Evolutionary conservation across 2,888 invertebrate genomes (phyloP).

Genomic region (Pristionchus japonicus): DNA sequence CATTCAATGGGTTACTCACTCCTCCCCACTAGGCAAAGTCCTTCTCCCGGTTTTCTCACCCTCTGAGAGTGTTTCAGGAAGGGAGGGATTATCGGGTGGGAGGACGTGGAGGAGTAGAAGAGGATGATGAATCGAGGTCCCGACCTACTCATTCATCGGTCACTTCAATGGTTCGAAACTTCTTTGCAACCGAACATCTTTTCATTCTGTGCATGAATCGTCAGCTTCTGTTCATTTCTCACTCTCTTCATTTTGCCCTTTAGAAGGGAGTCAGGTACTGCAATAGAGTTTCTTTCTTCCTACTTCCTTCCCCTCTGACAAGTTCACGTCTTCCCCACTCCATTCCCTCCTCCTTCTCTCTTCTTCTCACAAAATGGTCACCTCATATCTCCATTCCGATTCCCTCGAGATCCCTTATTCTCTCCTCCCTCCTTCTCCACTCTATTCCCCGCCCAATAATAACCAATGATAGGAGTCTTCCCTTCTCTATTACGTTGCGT

Average conservation of each 20-base stretch:
- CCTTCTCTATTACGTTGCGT: not conserved
- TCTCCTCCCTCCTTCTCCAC: not conserved
- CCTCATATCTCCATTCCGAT: not conserved
- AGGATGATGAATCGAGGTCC: constrained; percentile 5
- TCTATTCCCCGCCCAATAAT: constrained; percentile 15
- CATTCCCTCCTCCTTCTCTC: constrained; percentile 11
- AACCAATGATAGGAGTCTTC: constrained; percentile 12
- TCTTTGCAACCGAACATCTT: too few species aligned
- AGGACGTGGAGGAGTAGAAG: not conserved
- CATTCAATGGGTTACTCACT: too few species aligned
- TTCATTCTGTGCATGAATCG: not conserved
- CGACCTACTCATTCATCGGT: not conserved
- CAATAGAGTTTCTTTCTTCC: not conserved
- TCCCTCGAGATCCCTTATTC: not conserved
- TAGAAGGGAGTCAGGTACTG: not conserved
- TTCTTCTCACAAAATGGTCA: constrained; percentile 1
- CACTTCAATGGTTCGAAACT: not conserved
- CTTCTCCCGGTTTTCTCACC: not conserved
- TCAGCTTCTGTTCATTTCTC: not conserved
- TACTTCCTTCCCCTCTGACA: not conserved
- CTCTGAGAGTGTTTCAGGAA: constrained; percentile 23
- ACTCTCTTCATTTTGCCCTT: not conserved
- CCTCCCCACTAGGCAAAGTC: too few species aligned
- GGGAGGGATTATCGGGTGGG: not conserved
- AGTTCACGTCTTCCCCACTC: too few species aligned